A percentile compares a stretch with the other conserved stretches of the same genome.
Evolutionary conservation across 2,888 invertebrate genomes (phyloP).

Genomic region (Rotaria sp.): DNA sequence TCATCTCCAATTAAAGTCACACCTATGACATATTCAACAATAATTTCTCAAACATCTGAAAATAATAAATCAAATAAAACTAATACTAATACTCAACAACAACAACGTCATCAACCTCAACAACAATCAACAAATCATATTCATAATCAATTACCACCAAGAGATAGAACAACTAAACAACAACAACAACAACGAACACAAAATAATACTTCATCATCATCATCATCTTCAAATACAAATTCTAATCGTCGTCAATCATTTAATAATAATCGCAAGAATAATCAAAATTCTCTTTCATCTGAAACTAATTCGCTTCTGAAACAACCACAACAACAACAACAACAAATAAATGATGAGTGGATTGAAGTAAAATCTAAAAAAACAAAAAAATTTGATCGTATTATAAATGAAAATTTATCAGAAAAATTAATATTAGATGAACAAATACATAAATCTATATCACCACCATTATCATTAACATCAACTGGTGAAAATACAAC

Average conservation of each 20-base stretch:
- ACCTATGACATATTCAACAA: not conserved
- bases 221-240: not conserved
- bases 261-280: not conserved
- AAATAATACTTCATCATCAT: not conserved
- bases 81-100: not conserved
- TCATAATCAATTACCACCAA: not conserved
- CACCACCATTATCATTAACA: not conserved
- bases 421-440: not conserved
- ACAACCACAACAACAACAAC: not conserved
- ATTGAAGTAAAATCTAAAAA: conserved; percentile 21
- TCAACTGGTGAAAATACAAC: not conserved
- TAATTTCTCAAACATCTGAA: not conserved
- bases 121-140: not conserved
- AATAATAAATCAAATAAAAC: not conserved
- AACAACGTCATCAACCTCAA: not conserved
- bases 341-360: not conserved
- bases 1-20: not conserved
- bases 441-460: not conserved
- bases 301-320: not conserved
- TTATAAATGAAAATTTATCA: not conserved
- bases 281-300: not conserved
- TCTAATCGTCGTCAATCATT: not conserved
- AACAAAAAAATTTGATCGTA: conserved; percentile 15
- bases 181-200: not conserved
- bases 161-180: not conserved